Base-by-base conservation (phyloP, 2,888 invertebrate species). In the Scaptomyza reducta region DNA sequence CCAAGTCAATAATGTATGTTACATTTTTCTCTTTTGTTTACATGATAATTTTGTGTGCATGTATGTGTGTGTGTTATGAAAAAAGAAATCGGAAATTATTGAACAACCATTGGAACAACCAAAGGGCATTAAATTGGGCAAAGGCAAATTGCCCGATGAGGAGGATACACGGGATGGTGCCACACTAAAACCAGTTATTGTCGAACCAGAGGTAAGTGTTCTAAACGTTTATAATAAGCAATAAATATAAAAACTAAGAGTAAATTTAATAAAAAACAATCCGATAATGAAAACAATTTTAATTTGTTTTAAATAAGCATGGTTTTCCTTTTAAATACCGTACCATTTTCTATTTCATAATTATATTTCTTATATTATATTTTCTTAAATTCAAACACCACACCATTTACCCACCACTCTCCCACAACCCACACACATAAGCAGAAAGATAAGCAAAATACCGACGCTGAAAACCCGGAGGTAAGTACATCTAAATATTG, bases 171-270 rank as follows among this genome's bases (percentile, higher is more conserved):
- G 90, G 56, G 89, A 89, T 35, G 83, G 84, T 11, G 86, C 88
- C 41, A 74, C 69, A 13, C 80, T 92, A 1, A 91, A 91, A 74
- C 91, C 91, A 58, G 89, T 91, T 45, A 92, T 92, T 69, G 89
- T 92, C 49, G 90, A 90, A 70, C 91, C 92, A 70, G 87, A 91
- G 90, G 92, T 91, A 75, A 68, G 59, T 14, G 9, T 31, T 14
- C 31, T 31, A 2, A 31, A 31, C 31, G 10, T 31, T 31, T 31
- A 10, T 6, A 10, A 10, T 10, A 31, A 31, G 10, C 9, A 31
- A 31, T 10, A 31, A 31, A 3, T 46, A 6, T 16, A 27, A 2
- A 10, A 18, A 59, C 5, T 25, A 5, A 41, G 18, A 41, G 27
- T 29, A 6, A 6, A 6, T 29, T 29, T 6, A 29, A 29, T 29